Conservation (phyloP, 2,888 invertebrate species). For the Epistrophella euchroma region DNA sequence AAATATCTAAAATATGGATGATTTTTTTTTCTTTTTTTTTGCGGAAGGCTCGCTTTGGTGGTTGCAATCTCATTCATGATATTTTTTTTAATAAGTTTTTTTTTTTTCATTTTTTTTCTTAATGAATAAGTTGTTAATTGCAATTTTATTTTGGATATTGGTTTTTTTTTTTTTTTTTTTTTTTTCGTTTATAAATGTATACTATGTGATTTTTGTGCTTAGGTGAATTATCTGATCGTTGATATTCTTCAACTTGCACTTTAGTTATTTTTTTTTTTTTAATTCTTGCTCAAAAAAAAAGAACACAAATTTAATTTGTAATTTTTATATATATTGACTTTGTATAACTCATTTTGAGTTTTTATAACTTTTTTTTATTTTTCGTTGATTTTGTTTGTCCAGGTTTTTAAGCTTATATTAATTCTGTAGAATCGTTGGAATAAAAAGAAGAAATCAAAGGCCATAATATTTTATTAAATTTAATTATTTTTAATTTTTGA, state of each 20-base stretch:
- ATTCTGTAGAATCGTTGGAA: constrained; percentile 48
- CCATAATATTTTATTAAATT: background rate
- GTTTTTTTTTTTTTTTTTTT: constrained; percentile 30
- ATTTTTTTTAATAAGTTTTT: constrained; percentile 2
- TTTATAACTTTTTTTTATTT: constrained; percentile 32
- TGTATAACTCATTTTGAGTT: constrained; percentile 47
- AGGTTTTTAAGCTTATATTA: constrained; percentile 48
- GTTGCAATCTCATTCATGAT: constrained; percentile 40
- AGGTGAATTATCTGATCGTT: constrained; percentile 57
- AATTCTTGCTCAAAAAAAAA: constrained; percentile 18
- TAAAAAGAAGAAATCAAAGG: background rate
- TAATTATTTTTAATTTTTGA: background rate
- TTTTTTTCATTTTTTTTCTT: background rate
- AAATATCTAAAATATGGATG: constrained; percentile 42
- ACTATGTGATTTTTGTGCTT: constrained; percentile 51
- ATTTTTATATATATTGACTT: constrained; percentile 44
- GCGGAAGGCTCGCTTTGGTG: constrained; percentile 63
- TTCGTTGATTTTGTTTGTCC: constrained; percentile 63
- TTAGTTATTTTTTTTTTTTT: constrained; percentile 8
- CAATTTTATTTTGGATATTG: constrained; percentile 14
- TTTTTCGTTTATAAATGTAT: constrained; percentile 24
- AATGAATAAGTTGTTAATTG: constrained; percentile 25
- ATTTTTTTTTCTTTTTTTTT: constrained; percentile 8
- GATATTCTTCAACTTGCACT: constrained; percentile 47
- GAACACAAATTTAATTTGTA: constrained; percentile 44